Evolutionary conservation across 2,113 vertebrate species (phyloP).

Genomic region (Colossoma macropomum): DNA sequence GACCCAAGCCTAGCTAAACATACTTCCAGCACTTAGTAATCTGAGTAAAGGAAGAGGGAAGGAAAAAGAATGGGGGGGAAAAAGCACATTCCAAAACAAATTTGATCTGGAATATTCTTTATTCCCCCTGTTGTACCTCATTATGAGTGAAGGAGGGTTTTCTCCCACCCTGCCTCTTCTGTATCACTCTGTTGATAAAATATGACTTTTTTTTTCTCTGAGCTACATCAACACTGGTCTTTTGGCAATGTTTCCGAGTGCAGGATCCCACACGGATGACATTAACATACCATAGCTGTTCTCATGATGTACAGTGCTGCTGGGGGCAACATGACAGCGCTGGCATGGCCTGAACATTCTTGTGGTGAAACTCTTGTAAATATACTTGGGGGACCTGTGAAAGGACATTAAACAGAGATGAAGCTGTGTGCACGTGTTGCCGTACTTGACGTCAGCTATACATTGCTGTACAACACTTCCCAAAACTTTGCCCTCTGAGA

Average conservation of each 20-base stretch:
- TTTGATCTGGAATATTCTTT: constrained; percentile 44
- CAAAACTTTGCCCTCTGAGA: neutral
- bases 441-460: constrained; percentile 32
- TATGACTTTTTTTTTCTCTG: constrained; percentile 19
- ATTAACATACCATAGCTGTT: constrained; percentile 77
- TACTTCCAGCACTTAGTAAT: constrained; percentile 55
- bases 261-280: constrained; percentile 73
- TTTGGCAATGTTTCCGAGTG: constrained; percentile 43
- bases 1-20: constrained; percentile 52
- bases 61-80: constrained; percentile 48
- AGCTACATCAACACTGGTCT: constrained; percentile 32
- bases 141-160: constrained; percentile 32
- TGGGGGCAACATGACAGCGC: constrained; percentile 64
- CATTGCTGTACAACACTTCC: constrained; percentile 14
- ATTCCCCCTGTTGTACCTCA: constrained; percentile 57
- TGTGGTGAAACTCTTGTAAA: constrained; percentile 42
- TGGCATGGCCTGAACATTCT: constrained; percentile 70
- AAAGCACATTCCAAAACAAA: constrained; percentile 48
- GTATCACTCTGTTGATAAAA: constrained; percentile 61
- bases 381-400: constrained; percentile 35
- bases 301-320: constrained; percentile 65
- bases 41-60: constrained; percentile 33
- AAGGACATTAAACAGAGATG: constrained; percentile 8
- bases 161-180: constrained; percentile 21
- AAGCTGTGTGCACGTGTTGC: neutral